A percentile compares a stretch with the other conserved stretches of the same genome.
Conservation (phyloP, 2,888 invertebrate species). For the Drosophila infuscata region DNA sequence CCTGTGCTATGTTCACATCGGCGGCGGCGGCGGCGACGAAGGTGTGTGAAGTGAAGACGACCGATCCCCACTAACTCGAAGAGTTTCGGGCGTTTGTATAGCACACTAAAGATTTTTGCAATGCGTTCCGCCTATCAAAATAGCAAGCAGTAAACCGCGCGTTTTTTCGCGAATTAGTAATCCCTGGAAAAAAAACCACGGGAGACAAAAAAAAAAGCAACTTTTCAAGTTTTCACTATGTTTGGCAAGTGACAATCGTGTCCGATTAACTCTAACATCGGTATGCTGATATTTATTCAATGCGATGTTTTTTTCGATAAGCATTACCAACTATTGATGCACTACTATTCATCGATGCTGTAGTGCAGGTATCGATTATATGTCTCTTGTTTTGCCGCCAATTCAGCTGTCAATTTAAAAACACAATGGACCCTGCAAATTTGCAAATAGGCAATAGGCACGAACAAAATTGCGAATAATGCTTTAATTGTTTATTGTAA, state of each 20-base stretch:
- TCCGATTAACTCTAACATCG: constrained; percentile 34
- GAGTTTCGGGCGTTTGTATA: constrained; percentile 24
- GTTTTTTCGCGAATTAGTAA: constrained; percentile 68
- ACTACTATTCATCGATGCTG: constrained; percentile 8
- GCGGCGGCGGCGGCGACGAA: constrained; percentile 32
- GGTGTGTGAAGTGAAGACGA: constrained; percentile 42
- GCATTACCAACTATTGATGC: neutral
- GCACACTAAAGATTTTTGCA: constrained; percentile 24
- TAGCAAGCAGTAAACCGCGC: constrained; percentile 52
- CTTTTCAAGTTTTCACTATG: constrained; percentile 78
- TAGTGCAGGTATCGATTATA: constrained; percentile 8
- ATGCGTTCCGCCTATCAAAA: constrained; percentile 36
- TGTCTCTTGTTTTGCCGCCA: neutral
- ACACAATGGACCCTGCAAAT: neutral
- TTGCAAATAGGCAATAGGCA: neutral
- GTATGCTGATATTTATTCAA: constrained; percentile 12
- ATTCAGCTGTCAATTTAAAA: constrained; percentile 27
- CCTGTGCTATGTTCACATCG: constrained; percentile 57
- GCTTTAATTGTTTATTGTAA: constrained; percentile 60
- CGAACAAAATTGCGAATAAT: constrained; percentile 3
- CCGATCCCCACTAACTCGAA: constrained; percentile 49
- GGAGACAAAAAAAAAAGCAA: constrained; percentile 70
- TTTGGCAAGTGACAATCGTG: constrained; percentile 58
- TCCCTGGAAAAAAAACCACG: constrained; percentile 77
- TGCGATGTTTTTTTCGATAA: constrained; percentile 18